Evolutionary conservation across 1,140 invertebrate species (phyloP).

Genomic region (Reticulitermes speratus): DNA sequence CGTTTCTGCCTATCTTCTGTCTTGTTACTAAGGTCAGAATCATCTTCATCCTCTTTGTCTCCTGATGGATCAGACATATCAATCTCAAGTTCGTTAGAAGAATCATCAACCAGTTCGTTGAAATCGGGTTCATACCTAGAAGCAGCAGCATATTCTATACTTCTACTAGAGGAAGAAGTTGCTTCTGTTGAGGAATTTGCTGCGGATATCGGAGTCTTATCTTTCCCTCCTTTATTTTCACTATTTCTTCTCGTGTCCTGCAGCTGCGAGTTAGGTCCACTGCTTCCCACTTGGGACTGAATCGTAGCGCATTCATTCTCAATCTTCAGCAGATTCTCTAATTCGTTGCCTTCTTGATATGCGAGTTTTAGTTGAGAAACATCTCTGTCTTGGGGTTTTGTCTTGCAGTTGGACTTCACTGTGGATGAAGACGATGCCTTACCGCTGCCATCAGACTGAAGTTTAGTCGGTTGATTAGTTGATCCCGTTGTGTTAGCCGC

Average conservation of each 20-base stretch:
- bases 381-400: conserved; percentile 25
- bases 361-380: conserved; percentile 21
- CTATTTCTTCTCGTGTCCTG: conserved; percentile 26
- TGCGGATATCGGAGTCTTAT: conserved; percentile 38
- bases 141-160: neutral
- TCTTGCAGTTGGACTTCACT: neutral
- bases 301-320: conserved; percentile 55
- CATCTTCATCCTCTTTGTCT: conserved; percentile 51
- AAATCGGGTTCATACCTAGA: conserved; percentile 69
- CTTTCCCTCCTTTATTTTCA: conserved; percentile 37
- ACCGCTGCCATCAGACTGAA: neutral
- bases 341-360: conserved; percentile 45
- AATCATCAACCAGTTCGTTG: conserved; percentile 75
- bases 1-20: conserved; percentile 26
- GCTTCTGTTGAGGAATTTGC: neutral
- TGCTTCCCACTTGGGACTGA: conserved; percentile 44
- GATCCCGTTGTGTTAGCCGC: conserved; percentile 17
- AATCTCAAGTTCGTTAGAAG: conserved; percentile 75
- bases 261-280: conserved; percentile 28
- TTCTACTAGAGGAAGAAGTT: neutral
- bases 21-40: conserved; percentile 43
- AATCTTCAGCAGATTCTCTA: conserved; percentile 54
- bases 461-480: neutral
- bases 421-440: neutral
- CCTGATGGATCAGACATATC: conserved; percentile 67